Percentiles rank a stretch among this genome's conserved stretches.
These are phyloP conservation scores for Triplophysa tibetana DNA, from an alignment of 2,113 vertebrate species.

Conservation along the genomic window DNA sequence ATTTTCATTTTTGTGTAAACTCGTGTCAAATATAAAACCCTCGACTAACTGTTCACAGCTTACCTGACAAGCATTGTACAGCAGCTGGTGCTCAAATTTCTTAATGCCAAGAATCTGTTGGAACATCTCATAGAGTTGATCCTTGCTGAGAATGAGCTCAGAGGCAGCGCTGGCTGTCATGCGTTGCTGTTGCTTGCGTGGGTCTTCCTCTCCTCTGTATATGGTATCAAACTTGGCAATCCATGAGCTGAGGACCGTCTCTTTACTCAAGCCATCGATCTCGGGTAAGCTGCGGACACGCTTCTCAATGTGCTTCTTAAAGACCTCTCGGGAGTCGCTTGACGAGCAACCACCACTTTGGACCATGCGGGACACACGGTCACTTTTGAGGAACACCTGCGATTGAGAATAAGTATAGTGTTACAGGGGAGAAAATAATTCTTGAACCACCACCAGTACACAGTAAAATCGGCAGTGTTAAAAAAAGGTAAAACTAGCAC, in stretches of 20 bases:
- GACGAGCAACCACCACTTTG: slow-evolving; percentile 95
- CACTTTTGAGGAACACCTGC: slow-evolving; percentile 96
- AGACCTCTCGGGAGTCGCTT: slow-evolving; percentile 93
- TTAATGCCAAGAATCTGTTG: slow-evolving; percentile 97
- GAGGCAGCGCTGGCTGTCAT: slow-evolving; percentile 95
- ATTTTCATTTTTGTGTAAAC: no score
- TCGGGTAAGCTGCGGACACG: slow-evolving; percentile 94
- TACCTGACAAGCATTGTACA: slow-evolving; percentile 99
- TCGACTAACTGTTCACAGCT: slow-evolving; percentile 44
- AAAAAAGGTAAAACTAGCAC: no score
- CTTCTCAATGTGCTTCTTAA: slow-evolving; percentile 99
- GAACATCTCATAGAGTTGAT: slow-evolving; percentile 99
- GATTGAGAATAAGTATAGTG: not conserved
- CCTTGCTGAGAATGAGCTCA: slow-evolving; percentile 98
- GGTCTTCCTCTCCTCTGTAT: slow-evolving; percentile 95
- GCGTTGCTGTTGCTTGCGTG: slow-evolving; percentile 92
- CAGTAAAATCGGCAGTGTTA: no score
- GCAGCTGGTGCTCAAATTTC: slow-evolving; percentile 97
- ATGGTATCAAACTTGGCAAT: slow-evolving; percentile 98
- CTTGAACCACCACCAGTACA: no score
- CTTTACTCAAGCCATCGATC: slow-evolving; percentile 96
- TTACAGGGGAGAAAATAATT: not conserved
- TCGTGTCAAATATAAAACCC: not conserved
- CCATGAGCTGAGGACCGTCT: slow-evolving; percentile 98
- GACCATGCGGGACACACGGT: slow-evolving; percentile 94